Base-by-base conservation (phyloP, 2,797 vertebrate genomes). In the Lemur catta region DNA sequence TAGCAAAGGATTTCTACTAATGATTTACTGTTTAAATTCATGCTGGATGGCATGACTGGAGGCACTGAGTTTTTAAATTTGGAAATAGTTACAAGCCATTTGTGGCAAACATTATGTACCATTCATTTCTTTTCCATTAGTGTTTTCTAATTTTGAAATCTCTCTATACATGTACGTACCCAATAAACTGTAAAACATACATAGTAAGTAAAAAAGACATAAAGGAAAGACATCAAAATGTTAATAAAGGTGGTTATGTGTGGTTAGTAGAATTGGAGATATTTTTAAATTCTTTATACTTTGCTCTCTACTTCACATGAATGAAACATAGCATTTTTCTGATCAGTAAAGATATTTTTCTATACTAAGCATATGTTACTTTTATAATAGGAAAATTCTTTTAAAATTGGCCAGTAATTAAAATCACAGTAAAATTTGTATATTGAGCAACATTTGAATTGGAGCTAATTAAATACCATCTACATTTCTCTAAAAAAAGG, bases 21-120 rank as follows among this genome's bases (percentile, higher is more conserved):
- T 55, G 75, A 55, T 84, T 89, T 95, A 84, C 81, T 82, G 35
- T 89, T 93, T 92, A 92, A 93, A 76, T 33, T 50, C 71, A 72
- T 67, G 26, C 33, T 38, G 28, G 93, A 57, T 84, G 71, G 69
- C 86, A 57, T 84, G 71, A 69, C 86, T 92, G 17, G 78, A 87
- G 52, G 55, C 43, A 41, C 5, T 89, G 57, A 75, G 38, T 65
- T 92, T 92, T 86, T 71, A 57, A 94, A 95, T 69, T 52, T 61
- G 35, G 52, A 67, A 63, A 89, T 87, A 50, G 74, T 96, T 96
- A 76, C 20, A 89, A 38, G 67, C 26, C 6, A 1, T 57, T 24
- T 20, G 33, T 55, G 79, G n/a, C 93, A 92, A 92, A 84, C 48
- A n/a, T 28, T 67, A 48, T 35, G 35, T 46, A 18, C 38, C 15